phyloP scores from a whole-genome alignment of 2,797 vertebrate genomes.

The Cheirogaleus major region DNA sequence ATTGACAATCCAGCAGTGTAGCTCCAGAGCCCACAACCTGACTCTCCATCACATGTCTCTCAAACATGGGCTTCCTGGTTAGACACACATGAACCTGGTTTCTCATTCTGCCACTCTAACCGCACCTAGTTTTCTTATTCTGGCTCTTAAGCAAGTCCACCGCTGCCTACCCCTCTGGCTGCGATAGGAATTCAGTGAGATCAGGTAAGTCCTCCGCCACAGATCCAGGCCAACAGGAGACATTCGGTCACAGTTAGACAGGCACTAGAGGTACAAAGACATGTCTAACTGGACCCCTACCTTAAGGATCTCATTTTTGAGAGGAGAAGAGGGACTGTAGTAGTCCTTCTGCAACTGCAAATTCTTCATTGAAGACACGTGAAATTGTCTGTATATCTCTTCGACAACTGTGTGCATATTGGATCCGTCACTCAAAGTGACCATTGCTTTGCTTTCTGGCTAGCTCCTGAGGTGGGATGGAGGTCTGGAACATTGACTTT shows the following conservation, averaged over 20 bases:
- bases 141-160: background rate
- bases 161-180: background rate
- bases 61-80: background rate
- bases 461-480: background rate
- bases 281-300: background rate
- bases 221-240: background rate
- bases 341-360: background rate
- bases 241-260: background rate
- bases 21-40: background rate
- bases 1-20: background rate
- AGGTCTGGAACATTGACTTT: background rate
- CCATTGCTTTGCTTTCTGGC: background rate
- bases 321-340: background rate
- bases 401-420: background rate
- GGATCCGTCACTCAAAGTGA: background rate
- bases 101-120: background rate
- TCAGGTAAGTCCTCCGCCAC: background rate
- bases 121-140: background rate
- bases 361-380: background rate
- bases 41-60: background rate
- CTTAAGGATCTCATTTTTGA: background rate
- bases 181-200: background rate
- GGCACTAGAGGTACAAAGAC: background rate
- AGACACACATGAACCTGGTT: background rate
- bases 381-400: background rate